Base-by-base conservation (phyloP, 2,797 vertebrate species). In the Hydrolagus colliei region DNA sequence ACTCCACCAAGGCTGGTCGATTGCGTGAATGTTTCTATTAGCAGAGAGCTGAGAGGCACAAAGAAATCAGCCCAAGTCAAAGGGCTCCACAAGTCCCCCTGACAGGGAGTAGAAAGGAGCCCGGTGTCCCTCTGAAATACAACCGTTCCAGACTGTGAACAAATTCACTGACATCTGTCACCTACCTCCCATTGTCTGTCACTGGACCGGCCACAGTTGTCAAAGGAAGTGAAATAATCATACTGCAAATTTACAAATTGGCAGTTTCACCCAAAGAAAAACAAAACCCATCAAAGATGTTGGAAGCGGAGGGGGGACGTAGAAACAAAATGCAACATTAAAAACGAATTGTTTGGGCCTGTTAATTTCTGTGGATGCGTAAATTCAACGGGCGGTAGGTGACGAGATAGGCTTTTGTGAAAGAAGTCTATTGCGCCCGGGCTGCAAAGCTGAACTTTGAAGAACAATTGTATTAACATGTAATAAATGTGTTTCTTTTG, bases 81-180 rank as follows among this genome's bases (percentile, higher is more conserved):
- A 2, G 16, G 8, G 9, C 9, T n/a, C 71, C 71, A n/a, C 71
- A 72, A n/a, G 71, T 59, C 74, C 16, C 35, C 20, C 35, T 52
- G 73, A 7, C 20, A 18, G 14, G 14, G 16, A 75, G 35, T 32
- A 18, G 73, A 52, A 52, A 59, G 41, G 35, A 76, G 7, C 9
- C 73, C 0, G 6, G 32, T 2, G 20, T 20, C 20, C 16, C 41
- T 59, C 41, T 76, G 16, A 59, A 76, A 59, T 20, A 76, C 9
- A 59, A 59, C 41, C 74, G 16, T 59, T 59, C 16, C 74, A 8
- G 41, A 59, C 74, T 11, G 7, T 35, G 61, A 32, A 63, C 77
- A 79, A 22, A 63, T 79, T 79, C 77, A 79, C 77, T 79, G 61
- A 63, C 77, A 79, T 16, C 61, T 79, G 77, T 27, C 63, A 68